phyloP scores from a whole-genome alignment of 2,797 vertebrate genomes.

The Columba guinea region DNA sequence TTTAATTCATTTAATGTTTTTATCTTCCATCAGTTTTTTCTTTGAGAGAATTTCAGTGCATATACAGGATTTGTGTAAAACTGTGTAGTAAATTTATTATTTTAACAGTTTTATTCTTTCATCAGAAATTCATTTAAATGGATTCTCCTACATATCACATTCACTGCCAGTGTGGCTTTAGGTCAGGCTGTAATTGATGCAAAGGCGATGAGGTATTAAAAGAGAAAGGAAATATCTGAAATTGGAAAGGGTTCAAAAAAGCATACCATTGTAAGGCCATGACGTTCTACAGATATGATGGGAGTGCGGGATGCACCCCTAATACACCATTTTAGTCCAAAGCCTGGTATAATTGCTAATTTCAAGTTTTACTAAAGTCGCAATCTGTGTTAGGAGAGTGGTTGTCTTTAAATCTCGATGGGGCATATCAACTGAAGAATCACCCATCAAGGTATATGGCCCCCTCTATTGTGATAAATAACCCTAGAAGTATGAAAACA shows the following conservation, averaged over 20 bases:
- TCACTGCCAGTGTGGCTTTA: slow-evolving; percentile 73
- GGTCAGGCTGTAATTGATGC: slow-evolving; percentile 80
- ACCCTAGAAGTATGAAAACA: neutral
- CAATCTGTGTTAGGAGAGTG: neutral
- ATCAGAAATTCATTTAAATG: slow-evolving; percentile 83
- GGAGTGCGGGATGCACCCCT: neutral
- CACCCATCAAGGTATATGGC: neutral
- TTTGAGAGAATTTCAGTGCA: slow-evolving; percentile 78
- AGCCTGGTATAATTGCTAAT: slow-evolving; percentile 29
- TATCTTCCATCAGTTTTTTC: slow-evolving; percentile 80
- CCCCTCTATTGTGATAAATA: neutral
- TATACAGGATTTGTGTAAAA: slow-evolving; percentile 80
- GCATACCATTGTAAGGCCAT: slow-evolving; percentile 56
- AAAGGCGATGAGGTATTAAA: slow-evolving; percentile 81
- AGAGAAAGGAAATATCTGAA: slow-evolving; percentile 76
- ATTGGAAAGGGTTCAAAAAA: slow-evolving; percentile 76
- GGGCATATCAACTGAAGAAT: neutral
- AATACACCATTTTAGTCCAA: slow-evolving; percentile 35
- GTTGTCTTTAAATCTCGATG: neutral
- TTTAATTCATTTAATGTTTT: slow-evolving; percentile 82
- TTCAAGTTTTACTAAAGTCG: slow-evolving; percentile 32
- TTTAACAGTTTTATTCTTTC: slow-evolving; percentile 82
- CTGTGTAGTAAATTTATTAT: slow-evolving; percentile 79
- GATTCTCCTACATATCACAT: slow-evolving; percentile 77
- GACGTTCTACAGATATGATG: slow-evolving; percentile 7